Evolutionary conservation across 2,888 invertebrate species (phyloP).

Genomic region (Julus scanicus): DNA sequence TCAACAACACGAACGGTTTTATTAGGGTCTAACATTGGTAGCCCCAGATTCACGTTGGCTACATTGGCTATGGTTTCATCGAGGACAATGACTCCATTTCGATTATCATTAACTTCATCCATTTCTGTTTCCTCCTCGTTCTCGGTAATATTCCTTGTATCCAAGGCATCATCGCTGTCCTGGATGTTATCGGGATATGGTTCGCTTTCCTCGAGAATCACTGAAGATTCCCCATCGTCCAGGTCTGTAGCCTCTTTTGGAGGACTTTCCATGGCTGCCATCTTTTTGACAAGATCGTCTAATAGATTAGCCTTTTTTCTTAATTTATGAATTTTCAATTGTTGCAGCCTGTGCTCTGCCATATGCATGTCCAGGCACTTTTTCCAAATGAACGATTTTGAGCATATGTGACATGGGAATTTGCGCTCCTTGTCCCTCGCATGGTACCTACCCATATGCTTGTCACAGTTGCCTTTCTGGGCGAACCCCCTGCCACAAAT

Average conservation of each 20-base stretch:
- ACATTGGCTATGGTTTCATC: conserved; percentile 26
- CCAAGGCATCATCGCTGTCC: not conserved
- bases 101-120: not conserved
- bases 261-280: not conserved
- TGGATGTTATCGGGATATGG: not conserved
- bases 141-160: not conserved
- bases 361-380: conserved; percentile 55
- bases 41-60: not conserved
- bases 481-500: conserved; percentile 55
- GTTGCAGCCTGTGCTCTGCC: conserved; percentile 37
- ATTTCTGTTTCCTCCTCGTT: not conserved
- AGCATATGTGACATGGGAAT: conserved; percentile 52
- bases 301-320: not conserved
- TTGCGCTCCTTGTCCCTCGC: conserved; percentile 54
- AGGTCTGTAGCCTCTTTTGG: not conserved
- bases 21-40: not conserved
- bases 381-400: conserved; percentile 56
- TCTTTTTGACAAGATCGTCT: not conserved
- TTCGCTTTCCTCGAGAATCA: not conserved
- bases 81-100: not conserved
- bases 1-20: not conserved
- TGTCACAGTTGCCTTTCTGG: conserved; percentile 57
- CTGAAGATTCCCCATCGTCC: not conserved
- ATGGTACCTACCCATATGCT: conserved; percentile 50
- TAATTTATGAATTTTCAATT: not conserved